Evolutionary conservation across 92 coral and sea anemone species (phyloP).

Genomic region (Muricea muricata): DNA sequence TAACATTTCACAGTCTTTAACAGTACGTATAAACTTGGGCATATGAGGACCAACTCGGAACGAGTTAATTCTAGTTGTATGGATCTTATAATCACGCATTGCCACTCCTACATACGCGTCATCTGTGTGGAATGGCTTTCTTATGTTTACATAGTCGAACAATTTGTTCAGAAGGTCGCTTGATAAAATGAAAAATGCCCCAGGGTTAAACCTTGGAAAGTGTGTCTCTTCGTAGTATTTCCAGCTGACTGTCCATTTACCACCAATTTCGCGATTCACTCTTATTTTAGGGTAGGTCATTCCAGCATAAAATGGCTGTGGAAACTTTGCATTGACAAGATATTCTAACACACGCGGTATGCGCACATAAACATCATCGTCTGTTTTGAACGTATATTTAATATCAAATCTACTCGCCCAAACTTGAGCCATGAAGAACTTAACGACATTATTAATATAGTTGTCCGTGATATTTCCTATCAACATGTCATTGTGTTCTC

Average conservation of each 20-base stretch:
- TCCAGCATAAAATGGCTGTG: neutral
- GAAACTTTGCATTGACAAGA: too few species aligned
- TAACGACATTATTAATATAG: too few species aligned
- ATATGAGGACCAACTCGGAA: neutral
- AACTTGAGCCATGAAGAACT: too few species aligned
- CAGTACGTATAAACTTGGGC: neutral
- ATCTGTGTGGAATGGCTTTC: slow-evolving; percentile 63
- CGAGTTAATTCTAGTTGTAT: neutral
- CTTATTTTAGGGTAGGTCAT: neutral
- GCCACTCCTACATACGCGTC: slow-evolving; percentile 72
- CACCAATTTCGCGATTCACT: neutral
- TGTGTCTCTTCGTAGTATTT: too few species aligned
- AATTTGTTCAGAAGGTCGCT: slow-evolving; percentile 32
- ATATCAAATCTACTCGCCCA: too few species aligned
- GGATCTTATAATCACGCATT: slow-evolving; percentile 46
- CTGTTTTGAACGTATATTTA: too few species aligned
- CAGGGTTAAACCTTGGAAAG: slow-evolving; percentile 56
- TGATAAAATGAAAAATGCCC: slow-evolving; percentile 56
- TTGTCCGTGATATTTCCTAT: too few species aligned
- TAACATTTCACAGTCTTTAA: neutral
- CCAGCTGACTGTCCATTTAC: slow-evolving; percentile 61
- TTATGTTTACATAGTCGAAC: slow-evolving; percentile 33
- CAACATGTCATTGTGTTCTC: too few species aligned
- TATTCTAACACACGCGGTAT: too few species aligned
- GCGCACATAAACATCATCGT: too few species aligned